Base-by-base conservation (phyloP, 2,888 invertebrate genomes). In the Cerastis rubricosa region DNA sequence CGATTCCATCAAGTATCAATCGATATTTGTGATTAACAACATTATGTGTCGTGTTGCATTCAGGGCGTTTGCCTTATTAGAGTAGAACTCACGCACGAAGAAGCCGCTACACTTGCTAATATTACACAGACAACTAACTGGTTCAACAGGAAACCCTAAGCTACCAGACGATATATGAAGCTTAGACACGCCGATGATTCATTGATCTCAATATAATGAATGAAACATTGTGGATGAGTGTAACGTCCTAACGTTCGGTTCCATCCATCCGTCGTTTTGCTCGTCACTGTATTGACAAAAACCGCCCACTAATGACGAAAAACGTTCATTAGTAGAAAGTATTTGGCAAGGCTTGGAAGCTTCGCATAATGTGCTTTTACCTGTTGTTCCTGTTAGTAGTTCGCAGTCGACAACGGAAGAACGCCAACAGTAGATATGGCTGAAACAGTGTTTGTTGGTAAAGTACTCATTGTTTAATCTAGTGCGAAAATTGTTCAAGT, bases 361-460 rank as follows among this genome's bases (percentile, higher is more conserved):
- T 83, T 90, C 85, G 84, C 80, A 91, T 87, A 87, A 93, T 92
- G 92, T 94, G 92, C 78, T 89, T 93, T 88, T 94, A 93, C 90
- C 87, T 94, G 89, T 81, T 92, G 77, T 90, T 94, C 76, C 86
- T 94, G 78, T 82, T 94, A 85, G 91, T 94, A 94, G 93, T 94
- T 80, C 90, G 92, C 84, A 92, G 92, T 86, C 91, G 93, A 86
- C 94, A 92, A 88, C 92, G 93, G 89, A 94, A 90, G 92, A 93
- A 92, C 86, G 47, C 68, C 40, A 91, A 92, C 91, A 90, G 91
- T 87, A 93, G 91, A 92, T 90, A 96, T 96, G 95, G 88, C 93
- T 91, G 94, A 95, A 89, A 92, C 92, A 76, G 93, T 95, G 81
- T 91, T 93, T 86, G 91, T 95, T 77, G 96, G 96, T 96, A 95